Base-by-base conservation (phyloP, 2,113 vertebrate species). In the Hystrix cristata region DNA sequence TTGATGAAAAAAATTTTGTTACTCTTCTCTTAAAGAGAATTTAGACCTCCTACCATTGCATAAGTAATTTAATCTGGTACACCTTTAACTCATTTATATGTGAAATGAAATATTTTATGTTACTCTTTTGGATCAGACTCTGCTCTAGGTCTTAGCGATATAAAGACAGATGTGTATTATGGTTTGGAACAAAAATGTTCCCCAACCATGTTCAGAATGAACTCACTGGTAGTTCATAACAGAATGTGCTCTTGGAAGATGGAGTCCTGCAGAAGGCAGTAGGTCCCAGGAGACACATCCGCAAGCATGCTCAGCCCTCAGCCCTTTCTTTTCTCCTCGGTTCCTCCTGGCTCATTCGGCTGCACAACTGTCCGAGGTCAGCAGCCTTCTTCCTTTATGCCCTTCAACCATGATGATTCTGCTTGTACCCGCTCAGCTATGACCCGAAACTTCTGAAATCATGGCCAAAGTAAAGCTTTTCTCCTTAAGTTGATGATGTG, bases 101-200 rank as follows among this genome's bases (percentile, higher is more conserved):
- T 79, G n/a, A 95, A 93, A 93, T 86, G 87, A 82, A 86, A 64
- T 84, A 7, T 76, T n/a, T 80, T 86, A 3, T 53, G 38, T 67
- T 9, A 53, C 2, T 81, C 19, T 85, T 86, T 87, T 83, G 48
- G 1, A 60, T 27, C 34, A 90, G 91, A 86, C 5, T 88, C 46
- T 82, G 0, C n/a, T 87, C 7, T 51, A 38, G 5, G 29, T 74
- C 19, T 10, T 78, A 83, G 4, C 43, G 65, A 38, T 90, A 53
- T 19, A 19, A 80, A 88, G 21, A 65, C 55, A 16, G 25, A 71
- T 34, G 9, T 5, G 6, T 15, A 3, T n/a, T n/a, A 59, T 53
- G 29, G 48, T 53, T 53, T 53, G 46, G 48, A 31, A 53, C 3
- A 34, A 53, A 31, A 79, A 29, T 19, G 3, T 53, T 14, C 14